Evolutionary conservation across 2,797 vertebrate genomes (phyloP).

Genomic region (Hylomyscus alleni): DNA sequence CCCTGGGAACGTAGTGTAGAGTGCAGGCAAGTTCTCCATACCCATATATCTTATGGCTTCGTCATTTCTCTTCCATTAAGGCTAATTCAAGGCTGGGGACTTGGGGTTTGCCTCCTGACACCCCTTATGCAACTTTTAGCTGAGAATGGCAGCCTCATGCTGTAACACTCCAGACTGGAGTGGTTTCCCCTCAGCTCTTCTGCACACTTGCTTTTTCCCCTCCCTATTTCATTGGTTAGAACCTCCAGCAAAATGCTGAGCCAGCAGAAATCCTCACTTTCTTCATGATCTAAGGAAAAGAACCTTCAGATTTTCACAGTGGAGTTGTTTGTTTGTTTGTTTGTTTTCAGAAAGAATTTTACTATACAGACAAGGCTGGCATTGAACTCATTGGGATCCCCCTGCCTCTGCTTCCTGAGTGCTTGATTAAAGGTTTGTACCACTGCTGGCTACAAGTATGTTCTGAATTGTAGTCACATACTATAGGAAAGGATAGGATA

Average conservation of each 20-base stretch:
- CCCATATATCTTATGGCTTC: slow-evolving; percentile 63
- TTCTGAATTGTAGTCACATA: not conserved
- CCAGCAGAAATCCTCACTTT: not conserved
- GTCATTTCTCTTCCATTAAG: slow-evolving; percentile 76
- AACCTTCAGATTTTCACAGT: not conserved
- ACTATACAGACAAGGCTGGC: not conserved
- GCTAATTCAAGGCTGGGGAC: not conserved
- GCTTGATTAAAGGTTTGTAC: not conserved
- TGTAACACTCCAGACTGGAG: not conserved
- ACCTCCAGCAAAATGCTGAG: not conserved
- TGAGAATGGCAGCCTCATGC: not conserved
- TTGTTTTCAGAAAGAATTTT: not conserved
- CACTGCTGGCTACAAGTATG: not conserved
- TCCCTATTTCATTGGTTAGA: not conserved
- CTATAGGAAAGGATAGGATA: not conserved
- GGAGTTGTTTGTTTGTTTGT: too few species aligned
- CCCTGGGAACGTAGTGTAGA: slow-evolving; percentile 94
- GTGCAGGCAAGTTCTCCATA: slow-evolving; percentile 94
- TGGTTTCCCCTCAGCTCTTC: not conserved
- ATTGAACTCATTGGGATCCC: not conserved
- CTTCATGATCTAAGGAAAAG: not conserved
- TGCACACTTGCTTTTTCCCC: not conserved
- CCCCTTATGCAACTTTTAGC: too few species aligned
- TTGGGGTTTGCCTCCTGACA: too few species aligned
- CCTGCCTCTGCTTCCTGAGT: not conserved